phyloP scores from a whole-genome alignment of 2,797 vertebrate genomes.

The Meda fulgida region DNA sequence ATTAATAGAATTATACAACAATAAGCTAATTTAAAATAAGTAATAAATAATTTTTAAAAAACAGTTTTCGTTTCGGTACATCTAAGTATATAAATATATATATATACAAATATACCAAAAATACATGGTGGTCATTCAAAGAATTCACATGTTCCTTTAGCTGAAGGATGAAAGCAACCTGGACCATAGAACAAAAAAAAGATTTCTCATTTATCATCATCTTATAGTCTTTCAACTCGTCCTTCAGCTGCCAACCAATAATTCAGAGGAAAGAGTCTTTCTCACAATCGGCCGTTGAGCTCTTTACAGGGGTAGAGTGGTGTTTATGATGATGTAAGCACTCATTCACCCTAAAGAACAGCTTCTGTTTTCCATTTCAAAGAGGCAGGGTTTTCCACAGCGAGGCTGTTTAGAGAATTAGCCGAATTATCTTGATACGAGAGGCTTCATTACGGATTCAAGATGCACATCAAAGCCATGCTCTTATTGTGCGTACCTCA shows the following conservation, averaged over 20 bases:
- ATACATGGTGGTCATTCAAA: neutral
- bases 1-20: too few species aligned
- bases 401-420: conserved; percentile 70
- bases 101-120: too few species aligned
- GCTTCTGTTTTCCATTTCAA: conserved; percentile 78
- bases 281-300: neutral
- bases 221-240: neutral
- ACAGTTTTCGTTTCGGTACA: too few species aligned
- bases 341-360: conserved; percentile 65
- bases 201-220: neutral
- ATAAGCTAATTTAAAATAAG: too few species aligned
- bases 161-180: neutral
- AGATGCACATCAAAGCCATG: conserved; percentile 66
- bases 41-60: too few species aligned
- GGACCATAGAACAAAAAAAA: neutral
- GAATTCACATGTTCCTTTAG: neutral
- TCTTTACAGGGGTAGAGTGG: neutral
- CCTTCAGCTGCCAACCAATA: neutral
- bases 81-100: too few species aligned
- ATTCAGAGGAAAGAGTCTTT: neutral
- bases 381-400: conserved; percentile 69
- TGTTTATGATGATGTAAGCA: conserved; percentile 18
- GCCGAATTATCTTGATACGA: conserved; percentile 62
- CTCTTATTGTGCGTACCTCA: conserved; percentile 50
- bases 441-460: conserved; percentile 62